Evolutionary conservation across 1,140 invertebrate genomes (phyloP).

Genomic region (Rhagoletis zephyria): DNA sequence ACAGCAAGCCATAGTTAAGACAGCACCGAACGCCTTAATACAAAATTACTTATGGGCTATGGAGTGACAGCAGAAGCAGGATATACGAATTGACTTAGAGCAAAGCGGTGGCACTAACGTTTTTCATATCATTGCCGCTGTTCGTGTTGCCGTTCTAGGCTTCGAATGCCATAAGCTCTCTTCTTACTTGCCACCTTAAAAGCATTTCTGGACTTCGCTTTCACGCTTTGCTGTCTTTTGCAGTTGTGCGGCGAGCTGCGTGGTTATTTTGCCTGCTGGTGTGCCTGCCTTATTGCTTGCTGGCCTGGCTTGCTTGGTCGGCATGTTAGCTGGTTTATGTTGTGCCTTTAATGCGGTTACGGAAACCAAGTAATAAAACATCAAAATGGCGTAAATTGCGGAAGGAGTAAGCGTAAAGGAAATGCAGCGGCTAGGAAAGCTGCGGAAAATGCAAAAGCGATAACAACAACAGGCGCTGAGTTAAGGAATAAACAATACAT

Average conservation of each 20-base stretch:
- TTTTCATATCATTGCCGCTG: background rate
- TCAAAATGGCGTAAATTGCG: conserved; percentile 63
- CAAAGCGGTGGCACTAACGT: background rate
- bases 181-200: conserved; percentile 28
- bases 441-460: background rate
- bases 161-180: conserved; percentile 1
- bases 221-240: background rate
- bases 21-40: background rate
- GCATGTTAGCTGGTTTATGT: background rate
- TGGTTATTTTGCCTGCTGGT: background rate
- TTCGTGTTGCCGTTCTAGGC: background rate
- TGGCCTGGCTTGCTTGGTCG: background rate
- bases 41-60: background rate
- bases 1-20: background rate
- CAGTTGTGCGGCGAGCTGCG: background rate
- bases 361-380: conserved; percentile 74
- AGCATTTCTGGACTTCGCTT: conserved; percentile 3
- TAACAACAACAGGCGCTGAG: background rate
- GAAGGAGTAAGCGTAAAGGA: conserved; percentile 26
- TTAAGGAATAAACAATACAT: background rate
- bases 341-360: conserved; percentile 61
- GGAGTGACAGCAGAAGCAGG: background rate
- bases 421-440: conserved; percentile 1
- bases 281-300: conserved; percentile 9
- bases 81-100: conserved; percentile 6